Evolutionary conservation across 37 sponge, comb jelly and placozoan genomes (phyloP), one percentile per base, ranked within the genome.

Genomic region (Eunapius fragilis): DNA sequence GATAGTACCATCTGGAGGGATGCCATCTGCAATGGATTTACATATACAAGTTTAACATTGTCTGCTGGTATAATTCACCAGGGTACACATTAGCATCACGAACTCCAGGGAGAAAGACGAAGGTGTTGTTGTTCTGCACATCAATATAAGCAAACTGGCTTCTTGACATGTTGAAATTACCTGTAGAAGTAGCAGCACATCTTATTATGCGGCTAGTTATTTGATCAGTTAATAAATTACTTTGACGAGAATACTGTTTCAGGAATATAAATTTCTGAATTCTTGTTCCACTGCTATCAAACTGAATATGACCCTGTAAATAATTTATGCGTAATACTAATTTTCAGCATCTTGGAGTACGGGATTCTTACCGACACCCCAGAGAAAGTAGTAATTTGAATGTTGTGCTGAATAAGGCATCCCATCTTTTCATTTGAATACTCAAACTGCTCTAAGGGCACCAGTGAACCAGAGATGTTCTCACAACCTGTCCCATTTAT

Each of bases 311-410:
- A 75, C 84, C n/a, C n/a, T n/a, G n/a, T 83, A 25, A 0, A 31
- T 30, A 70, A 35, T 0, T 0, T 28, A n/a, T n/a, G n/a, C n/a
- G n/a, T n/a, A n/a, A n/a, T n/a, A n/a, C n/a, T n/a, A n/a, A n/a
- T n/a, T n/a, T n/a, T n/a, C n/a, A n/a, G n/a, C n/a, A n/a, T n/a
- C n/a, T n/a, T n/a, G n/a, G n/a, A n/a, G n/a, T n/a, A 13, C 3
- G 25, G 3, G 14, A 22, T 69, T 17, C 83, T 82, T 30, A 88
- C 89, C 31, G 78, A 71, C 23, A 88, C 76, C 45, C 89, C 89
- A 2, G 45, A 26, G 27, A 88, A 88, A 37, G 70, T 38, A 31
- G 82, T 82, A 23, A 71, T 35, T 22, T 47, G 37, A 25, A 82
- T 37, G 31, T 76, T 67, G 41, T 31, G 34, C 19, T 72, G 47